A percentile compares a stretch with the other conserved stretches of the same genome.
Evolutionary conservation across 2,888 invertebrate genomes (phyloP).

Genomic region (Sycophila texana): DNA sequence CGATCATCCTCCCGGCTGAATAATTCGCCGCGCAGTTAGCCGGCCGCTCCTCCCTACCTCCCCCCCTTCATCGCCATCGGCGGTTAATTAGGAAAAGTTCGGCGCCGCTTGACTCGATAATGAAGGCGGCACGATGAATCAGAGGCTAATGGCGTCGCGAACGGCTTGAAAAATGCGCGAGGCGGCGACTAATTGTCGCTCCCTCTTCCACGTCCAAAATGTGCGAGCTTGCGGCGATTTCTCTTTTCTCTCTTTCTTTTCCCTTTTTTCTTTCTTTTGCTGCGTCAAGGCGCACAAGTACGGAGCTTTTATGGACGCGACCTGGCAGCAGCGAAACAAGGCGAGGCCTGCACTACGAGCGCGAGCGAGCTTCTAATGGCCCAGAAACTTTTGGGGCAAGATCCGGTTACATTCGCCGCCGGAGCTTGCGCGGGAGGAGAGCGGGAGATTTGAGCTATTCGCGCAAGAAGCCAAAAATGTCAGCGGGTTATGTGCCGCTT

Average conservation of each 20-base stretch:
- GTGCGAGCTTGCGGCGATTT: not conserved
- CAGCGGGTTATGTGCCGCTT: no score
- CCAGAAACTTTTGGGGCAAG: slow-evolving; percentile 34
- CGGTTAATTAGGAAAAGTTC: slow-evolving; percentile 19
- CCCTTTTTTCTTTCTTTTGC: not conserved
- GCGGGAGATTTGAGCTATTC: not conserved
- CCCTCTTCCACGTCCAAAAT: not conserved
- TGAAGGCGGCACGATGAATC: slow-evolving; percentile 14
- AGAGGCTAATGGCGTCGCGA: not conserved
- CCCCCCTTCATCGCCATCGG: not conserved
- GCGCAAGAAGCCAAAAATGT: slow-evolving; percentile 12
- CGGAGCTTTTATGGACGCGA: slow-evolving; percentile 4
- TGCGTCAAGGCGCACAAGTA: not conserved
- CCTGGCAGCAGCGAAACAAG: slow-evolving; percentile 17
- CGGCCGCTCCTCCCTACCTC: no score
- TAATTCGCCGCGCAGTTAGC: not conserved
- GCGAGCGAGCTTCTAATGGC: slow-evolving; percentile 30
- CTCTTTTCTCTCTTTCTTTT: not conserved
- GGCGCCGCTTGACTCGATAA: slow-evolving; percentile 9
- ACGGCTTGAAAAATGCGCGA: slow-evolving; percentile 5
- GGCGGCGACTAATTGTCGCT: slow-evolving; percentile 6
- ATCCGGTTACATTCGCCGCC: slow-evolving; percentile 2
- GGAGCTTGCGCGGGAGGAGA: not conserved
- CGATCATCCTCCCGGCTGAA: not conserved
- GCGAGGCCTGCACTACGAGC: not conserved